Base-by-base conservation (phyloP, 2,888 invertebrate genomes). In the Dicycla oo region DNA sequence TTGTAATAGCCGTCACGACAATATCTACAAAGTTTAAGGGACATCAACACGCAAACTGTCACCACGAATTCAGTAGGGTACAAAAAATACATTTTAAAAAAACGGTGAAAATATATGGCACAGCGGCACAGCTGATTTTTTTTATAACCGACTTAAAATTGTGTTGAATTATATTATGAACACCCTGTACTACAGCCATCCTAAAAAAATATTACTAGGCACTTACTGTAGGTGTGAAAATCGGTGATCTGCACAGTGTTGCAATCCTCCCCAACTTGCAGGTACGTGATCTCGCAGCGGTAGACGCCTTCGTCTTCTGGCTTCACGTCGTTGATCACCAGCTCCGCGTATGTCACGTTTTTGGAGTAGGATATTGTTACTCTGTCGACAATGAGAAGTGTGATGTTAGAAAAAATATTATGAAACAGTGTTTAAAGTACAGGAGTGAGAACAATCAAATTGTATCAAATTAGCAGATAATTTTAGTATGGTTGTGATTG, bases 251-350 rank as follows among this genome's bases (percentile, higher is more conserved):
- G 98, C 40, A 98, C 97, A 15, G 98, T 97, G 90, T 97, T 97
- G 93, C 98, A 98, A 89, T 97, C 97, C 83, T 98, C 98, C 0
- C 97, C 97, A 1, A 98, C 98, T 88, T 97, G 97, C 34, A 98
- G 94, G 91, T 98, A 98, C 0, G 98, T 98, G 89, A 98, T 97
- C 93, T 98, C 98, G 88, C 98, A 98, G 86, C 98, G 97, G 96
- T 97, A 98, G 62, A 97, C 96, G 0, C 98, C 98, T 85, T 98
- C 98, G 89, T 98, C 98, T 64, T 97, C 97, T 3, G 98, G 96
- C 83, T 97, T 96, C 20, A 98, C 96, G 64, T 97, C 96, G 45
- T 96, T 96, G 83, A 98, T 97, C 87, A 97, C 97, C 89, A 98
- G 95, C 86, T 97, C 97, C 0, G 97, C 97, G 86, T 96, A 96